phyloP scores from a whole-genome alignment of 2,797 vertebrate species.

The Fundulus diaphanus region DNA sequence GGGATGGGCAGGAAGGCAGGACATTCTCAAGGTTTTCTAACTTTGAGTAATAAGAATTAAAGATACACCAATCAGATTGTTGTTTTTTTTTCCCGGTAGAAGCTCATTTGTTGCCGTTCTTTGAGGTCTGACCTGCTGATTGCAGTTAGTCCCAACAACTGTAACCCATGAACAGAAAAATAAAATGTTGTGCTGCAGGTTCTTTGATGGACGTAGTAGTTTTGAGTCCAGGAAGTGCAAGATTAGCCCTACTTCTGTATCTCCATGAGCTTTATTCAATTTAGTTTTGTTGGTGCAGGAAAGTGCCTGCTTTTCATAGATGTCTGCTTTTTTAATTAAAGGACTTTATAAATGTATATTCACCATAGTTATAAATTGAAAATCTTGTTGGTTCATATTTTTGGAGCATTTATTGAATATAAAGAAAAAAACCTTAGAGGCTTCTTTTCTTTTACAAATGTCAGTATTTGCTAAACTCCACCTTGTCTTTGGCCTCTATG shows the following conservation, averaged over 20 bases:
- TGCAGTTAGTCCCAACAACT: neutral
- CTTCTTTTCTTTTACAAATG: no score
- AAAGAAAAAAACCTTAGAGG: no score
- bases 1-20: neutral
- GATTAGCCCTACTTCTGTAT: neutral
- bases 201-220: neutral
- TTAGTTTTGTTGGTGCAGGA: neutral
- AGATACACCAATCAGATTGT: neutral
- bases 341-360: no score
- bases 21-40: neutral
- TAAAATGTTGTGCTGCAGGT: neutral
- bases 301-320: neutral
- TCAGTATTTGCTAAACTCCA: no score
- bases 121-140: neutral
- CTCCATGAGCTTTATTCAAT: neutral
- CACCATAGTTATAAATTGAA: neutral
- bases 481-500: no score
- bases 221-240: neutral
- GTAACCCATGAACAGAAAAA: neutral
- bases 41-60: neutral
- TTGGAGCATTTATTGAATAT: no score
- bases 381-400: neutral
- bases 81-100: neutral
- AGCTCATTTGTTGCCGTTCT: neutral
- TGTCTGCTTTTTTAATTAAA: no score